phyloP scores from a whole-genome alignment of 2,113 vertebrate species.

The Macaca mulatta region DNA sequence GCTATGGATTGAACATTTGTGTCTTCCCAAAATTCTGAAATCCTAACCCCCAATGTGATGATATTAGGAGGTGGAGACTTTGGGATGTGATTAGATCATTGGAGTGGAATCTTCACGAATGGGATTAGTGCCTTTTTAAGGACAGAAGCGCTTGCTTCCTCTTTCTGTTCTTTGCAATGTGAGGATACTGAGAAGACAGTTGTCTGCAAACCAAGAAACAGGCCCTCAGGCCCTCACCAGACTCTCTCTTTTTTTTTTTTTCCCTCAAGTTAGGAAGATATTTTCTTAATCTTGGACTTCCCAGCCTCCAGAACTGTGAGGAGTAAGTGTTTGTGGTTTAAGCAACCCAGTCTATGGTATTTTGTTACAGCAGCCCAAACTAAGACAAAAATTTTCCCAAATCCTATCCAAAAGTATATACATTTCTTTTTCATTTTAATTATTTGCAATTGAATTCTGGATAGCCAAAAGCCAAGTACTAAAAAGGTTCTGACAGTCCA shows the following conservation, averaged over 20 bases:
- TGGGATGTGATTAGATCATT: neutral
- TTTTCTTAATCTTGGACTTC: neutral
- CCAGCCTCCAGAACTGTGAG: neutral
- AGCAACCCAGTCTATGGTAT: neutral
- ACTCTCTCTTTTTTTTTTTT: neutral
- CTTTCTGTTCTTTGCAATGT: neutral
- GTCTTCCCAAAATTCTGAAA: neutral
- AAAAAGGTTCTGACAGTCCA: neutral
- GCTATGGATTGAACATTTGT: neutral
- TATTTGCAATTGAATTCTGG: neutral
- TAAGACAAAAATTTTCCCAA: neutral
- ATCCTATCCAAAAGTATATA: neutral
- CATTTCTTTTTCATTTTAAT: conserved; percentile 30
- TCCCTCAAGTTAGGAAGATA: neutral
- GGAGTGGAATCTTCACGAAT: neutral
- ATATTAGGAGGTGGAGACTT: neutral
- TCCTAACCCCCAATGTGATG: too few relatives aligned
- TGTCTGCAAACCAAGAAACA: neutral
- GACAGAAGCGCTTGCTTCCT: neutral
- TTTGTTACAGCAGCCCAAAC: neutral
- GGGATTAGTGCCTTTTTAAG: neutral
- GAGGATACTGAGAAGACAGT: neutral
- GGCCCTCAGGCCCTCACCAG: neutral
- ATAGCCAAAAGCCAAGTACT: neutral
- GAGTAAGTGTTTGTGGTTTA: neutral